Base-by-base conservation (phyloP, 2,888 invertebrate species). In the Chaetogeoica ovagalla region DNA sequence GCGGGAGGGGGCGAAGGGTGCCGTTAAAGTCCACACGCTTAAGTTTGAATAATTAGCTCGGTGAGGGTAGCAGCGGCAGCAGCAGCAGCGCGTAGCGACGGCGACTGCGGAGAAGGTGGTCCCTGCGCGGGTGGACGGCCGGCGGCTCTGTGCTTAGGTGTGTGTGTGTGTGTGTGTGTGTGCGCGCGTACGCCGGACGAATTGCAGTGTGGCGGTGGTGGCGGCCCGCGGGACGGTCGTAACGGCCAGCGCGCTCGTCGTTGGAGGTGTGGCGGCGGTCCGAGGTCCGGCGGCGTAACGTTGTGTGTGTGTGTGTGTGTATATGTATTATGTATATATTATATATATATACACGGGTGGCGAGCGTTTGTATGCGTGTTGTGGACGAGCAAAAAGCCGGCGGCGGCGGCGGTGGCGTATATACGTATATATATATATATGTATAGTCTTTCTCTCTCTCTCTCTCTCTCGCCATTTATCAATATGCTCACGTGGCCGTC, bases 401-500 rank as follows among this genome's bases (percentile, higher is more conserved):
- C 48, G 75, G 75, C 55, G 43, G 70, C 11, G 68, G 76, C 62
- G 70, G 70, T 30, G 30, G 30, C n/a, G n/a, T n/a, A n/a, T n/a
- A n/a, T n/a, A n/a, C n/a, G n/a, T n/a, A n/a, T n/a, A n/a, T n/a
- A n/a, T n/a, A n/a, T n/a, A n/a, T 30, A 30, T 30, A 30, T 4
- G 30, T 30, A 30, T 30, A 30, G 30, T 30, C 30, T 30, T 30
- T 60, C 69, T 69, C 69, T 79, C 70, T 79, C 79, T 79, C 77
- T 52, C 23, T 79, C 70, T 79, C 79, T 71, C 79, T 63, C 43
- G 79, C 79, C 79, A 79, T 79, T 79, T 79, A 79, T 79, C 79
- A 79, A 79, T 79, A 79, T 79, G 79, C 79, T 79, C 79, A 79
- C 79, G 79, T 79, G 79, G 79, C 71, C 79, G 79, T 79, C 70